A percentile compares a stretch with the other conserved stretches of the same genome.
Evolutionary conservation across 2,888 invertebrate genomes (phyloP).

Genomic region (Eurois occulta): DNA sequence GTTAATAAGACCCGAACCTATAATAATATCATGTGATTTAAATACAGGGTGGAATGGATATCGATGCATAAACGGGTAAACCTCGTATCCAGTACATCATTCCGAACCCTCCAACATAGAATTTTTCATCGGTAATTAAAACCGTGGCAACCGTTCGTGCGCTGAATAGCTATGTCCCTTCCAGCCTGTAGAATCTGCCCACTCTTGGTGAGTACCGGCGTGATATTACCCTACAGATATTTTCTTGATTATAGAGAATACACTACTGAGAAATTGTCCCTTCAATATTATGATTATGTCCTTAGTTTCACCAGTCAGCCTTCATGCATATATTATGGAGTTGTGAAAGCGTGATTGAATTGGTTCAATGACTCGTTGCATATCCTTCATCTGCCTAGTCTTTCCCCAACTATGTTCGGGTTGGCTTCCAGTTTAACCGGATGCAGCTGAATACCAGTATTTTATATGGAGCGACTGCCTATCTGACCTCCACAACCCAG

Average conservation of each 20-base stretch:
- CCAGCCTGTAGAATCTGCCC: not conserved
- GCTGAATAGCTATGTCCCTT: not conserved
- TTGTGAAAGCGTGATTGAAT: constrained; percentile 20
- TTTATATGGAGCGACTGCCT: not conserved
- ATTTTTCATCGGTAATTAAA: no score
- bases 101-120: no score
- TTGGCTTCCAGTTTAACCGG: not conserved
- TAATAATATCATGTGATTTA: no score
- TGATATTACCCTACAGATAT: no score
- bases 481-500: not conserved
- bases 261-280: not conserved
- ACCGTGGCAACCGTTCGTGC: no score
- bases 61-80: no score
- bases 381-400: not conserved
- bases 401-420: not conserved
- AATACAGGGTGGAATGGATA: no score
- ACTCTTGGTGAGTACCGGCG: no score
- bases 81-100: no score
- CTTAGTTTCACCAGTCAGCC: constrained; percentile 26
- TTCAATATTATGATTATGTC: not conserved
- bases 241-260: no score
- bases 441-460: not conserved
- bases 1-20: no score
- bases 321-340: not conserved
- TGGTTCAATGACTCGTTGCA: constrained; percentile 19